Evolutionary conservation across 2,888 invertebrate genomes (phyloP).

Genomic region (Tipula unca): DNA sequence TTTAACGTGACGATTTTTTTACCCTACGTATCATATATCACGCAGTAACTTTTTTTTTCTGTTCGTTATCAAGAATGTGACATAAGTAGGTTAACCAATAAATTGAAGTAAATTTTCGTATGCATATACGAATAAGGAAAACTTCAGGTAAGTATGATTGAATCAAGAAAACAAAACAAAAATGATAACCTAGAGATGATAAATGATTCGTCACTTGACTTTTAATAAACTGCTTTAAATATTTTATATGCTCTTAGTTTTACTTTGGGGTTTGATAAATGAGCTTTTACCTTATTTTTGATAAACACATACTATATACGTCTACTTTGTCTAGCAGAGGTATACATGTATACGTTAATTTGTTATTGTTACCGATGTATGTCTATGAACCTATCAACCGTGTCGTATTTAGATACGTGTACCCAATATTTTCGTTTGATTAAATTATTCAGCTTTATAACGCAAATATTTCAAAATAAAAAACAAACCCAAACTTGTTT

Average conservation of each 20-base stretch:
- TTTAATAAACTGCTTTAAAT: slow-evolving; percentile 4
- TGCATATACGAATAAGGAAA: background rate
- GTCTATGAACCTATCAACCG: background rate
- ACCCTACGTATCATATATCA: background rate
- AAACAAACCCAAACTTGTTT: background rate
- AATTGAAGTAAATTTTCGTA: background rate
- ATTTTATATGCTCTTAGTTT: background rate
- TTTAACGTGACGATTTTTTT: too few species aligned
- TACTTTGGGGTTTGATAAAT: background rate
- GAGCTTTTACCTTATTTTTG: background rate
- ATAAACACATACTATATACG: too few species aligned
- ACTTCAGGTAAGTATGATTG: background rate
- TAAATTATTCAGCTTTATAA: background rate
- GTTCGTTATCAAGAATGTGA: background rate
- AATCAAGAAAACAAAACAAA: background rate
- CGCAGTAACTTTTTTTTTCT: background rate
- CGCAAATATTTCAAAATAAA: background rate
- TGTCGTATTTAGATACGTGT: too few species aligned
- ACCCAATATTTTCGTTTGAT: background rate
- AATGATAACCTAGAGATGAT: background rate
- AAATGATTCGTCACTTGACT: background rate
- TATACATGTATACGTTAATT: background rate
- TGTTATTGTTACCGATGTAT: background rate
- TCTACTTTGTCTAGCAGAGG: too few species aligned
- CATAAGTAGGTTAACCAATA: background rate